phyloP scores from a whole-genome alignment of 2,113 vertebrate genomes.

The Microcebus jonahi region DNA sequence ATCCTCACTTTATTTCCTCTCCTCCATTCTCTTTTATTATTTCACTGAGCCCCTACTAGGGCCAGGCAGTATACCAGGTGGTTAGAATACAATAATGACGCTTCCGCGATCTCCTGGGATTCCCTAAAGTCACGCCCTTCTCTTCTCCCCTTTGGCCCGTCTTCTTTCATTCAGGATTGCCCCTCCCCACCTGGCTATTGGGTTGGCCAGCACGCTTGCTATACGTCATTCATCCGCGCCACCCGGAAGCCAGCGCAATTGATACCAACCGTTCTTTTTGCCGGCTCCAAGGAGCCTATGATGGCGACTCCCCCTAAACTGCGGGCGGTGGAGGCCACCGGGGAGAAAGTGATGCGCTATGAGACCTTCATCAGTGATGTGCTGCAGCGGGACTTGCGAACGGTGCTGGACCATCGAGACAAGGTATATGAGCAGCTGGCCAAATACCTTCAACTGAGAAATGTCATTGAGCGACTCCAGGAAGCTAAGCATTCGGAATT shows the following conservation, averaged over 20 bases:
- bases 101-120: accelerated
- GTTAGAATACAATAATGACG: neutral
- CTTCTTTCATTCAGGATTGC: neutral
- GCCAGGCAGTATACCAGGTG: neutral
- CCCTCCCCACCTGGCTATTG: neutral
- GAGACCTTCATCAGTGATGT: slow-evolving; percentile 92
- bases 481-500: slow-evolving; percentile 85
- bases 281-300: slow-evolving; percentile 10
- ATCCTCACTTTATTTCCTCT: neutral
- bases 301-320: slow-evolving; percentile 77
- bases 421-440: slow-evolving; percentile 92
- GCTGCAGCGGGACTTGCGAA: slow-evolving; percentile 89
- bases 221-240: slow-evolving; percentile 60
- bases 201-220: neutral
- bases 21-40: neutral
- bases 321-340: slow-evolving; percentile 67
- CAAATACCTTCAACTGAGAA: slow-evolving; percentile 93
- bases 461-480: slow-evolving; percentile 90
- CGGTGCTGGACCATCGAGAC: slow-evolving; percentile 91
- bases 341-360: slow-evolving; percentile 89
- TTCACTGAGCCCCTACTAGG: neutral
- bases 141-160: neutral
- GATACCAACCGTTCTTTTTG: neutral
- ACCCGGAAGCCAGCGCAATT: slow-evolving; percentile 59
- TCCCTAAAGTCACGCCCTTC: neutral